Conservation (phyloP, 2,888 invertebrate species). For the Coelinius sp. region DNA sequence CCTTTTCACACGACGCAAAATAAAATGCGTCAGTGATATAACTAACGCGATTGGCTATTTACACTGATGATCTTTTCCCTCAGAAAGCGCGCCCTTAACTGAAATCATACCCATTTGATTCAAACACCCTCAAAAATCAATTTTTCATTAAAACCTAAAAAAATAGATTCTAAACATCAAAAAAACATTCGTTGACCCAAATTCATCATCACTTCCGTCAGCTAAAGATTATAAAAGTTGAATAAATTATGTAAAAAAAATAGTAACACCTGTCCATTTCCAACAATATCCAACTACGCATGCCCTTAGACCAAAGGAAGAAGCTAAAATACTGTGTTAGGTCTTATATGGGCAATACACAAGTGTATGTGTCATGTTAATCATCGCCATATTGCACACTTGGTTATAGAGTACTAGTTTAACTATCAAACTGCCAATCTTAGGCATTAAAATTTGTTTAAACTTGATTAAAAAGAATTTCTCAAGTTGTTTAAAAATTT, state of each 20-base stretch:
- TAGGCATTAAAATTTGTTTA: not conserved
- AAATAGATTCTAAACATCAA: too few species aligned
- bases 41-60: not conserved
- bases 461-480: not conserved
- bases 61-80: not conserved
- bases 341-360: not conserved
- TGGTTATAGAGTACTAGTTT: not conserved
- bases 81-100: not conserved
- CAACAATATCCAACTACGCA: too few species aligned
- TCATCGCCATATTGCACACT: not conserved
- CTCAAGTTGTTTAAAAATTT: too few species aligned
- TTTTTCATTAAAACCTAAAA: too few species aligned
- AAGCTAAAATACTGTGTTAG: not conserved
- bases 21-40: not conserved
- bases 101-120: not conserved
- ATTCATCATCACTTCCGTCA: too few species aligned
- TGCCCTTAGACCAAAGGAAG: too few species aligned
- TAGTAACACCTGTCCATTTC: too few species aligned
- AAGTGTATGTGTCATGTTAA: not conserved
- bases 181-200: too few species aligned
- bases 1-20: not conserved
- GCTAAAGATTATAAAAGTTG: too few species aligned
- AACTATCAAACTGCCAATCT: not conserved
- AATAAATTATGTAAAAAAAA: too few species aligned
- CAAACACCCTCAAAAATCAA: not conserved